phyloP scores from a whole-genome alignment of 2,113 vertebrate genomes.

The Progne subis region DNA sequence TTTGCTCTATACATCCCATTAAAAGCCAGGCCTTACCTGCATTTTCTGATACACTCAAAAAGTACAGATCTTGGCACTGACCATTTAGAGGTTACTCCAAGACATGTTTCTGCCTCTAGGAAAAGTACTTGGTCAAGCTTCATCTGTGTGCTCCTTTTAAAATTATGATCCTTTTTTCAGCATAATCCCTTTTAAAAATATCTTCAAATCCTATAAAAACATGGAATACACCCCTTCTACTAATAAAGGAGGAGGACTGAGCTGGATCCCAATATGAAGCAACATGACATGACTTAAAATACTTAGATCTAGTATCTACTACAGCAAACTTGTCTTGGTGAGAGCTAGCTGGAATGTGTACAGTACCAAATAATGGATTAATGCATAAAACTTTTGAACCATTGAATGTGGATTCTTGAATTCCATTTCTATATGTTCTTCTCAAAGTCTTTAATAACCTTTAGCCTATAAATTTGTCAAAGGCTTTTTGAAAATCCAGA shows the following conservation, averaged over 20 bases:
- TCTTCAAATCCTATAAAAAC: background rate
- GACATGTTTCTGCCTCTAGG: background rate
- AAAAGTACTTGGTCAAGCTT: background rate
- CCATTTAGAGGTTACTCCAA: background rate
- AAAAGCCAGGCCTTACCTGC: background rate
- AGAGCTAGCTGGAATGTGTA: background rate
- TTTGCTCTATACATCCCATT: background rate
- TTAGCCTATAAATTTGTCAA: background rate
- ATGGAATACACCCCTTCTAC: background rate
- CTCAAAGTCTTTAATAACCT: background rate
- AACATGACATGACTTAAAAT: background rate
- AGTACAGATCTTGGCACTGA: background rate
- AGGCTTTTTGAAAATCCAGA: background rate
- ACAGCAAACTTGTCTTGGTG: background rate
- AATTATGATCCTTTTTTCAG: background rate
- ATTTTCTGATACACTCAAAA: background rate
- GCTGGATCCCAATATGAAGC: background rate
- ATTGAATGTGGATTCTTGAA: background rate
- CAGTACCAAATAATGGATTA: background rate
- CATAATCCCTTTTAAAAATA: background rate
- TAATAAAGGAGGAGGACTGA: background rate
- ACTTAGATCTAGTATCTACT: background rate
- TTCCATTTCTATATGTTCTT: background rate
- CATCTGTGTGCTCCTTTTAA: background rate
- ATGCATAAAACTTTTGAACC: background rate